Evolutionary conservation across 1,140 invertebrate genomes (phyloP), one percentile per base, ranked within the genome.

Genomic region (Atta cephalotes): DNA sequence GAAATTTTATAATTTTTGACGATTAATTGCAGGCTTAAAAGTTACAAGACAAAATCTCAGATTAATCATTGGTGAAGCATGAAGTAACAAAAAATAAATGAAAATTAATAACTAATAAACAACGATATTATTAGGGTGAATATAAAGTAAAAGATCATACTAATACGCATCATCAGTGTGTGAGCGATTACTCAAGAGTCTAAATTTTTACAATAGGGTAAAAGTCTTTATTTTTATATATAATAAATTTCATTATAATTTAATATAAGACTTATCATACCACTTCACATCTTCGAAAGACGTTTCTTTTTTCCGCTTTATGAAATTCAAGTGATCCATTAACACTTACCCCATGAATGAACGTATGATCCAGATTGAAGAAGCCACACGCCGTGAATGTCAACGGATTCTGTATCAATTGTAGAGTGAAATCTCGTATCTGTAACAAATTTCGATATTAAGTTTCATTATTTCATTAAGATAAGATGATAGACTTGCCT

Each of bases 371-470:
- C 16, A 94, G 39, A 49, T 78, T 66, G n/a, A 93, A 92, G 60
- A 93, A 93, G 31, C 92, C 93, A 9, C 77, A 91, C 9, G 92
- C 92, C 0, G 91, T 93, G 45, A 93, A 93, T 10, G 82, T 76
- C 7, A 94, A 58, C 0, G 92, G 90, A 16, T 92, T 92, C 14
- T 93, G 92, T 18, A 93, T 88, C 28, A 93, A 5, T 39, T 93
- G 92, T 0, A 92, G 14, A 45, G 89, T 90, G 16, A 93, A 93
- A 9, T 92, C 78, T 39, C 86, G 68, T 85, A 93, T 92, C 93
- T 93, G 71, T 21, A 89, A 90, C 31, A 39, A 18, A 16, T 0
- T 14, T 28, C 25, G 9, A 68, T 0, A 62, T 86, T 68, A n/a
- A 80, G 18, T 31, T 18, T 14, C 12, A 5, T 35, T n/a, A 66